Conservation (phyloP, 2,888 invertebrate species). For the Cephus rjabovi region DNA sequence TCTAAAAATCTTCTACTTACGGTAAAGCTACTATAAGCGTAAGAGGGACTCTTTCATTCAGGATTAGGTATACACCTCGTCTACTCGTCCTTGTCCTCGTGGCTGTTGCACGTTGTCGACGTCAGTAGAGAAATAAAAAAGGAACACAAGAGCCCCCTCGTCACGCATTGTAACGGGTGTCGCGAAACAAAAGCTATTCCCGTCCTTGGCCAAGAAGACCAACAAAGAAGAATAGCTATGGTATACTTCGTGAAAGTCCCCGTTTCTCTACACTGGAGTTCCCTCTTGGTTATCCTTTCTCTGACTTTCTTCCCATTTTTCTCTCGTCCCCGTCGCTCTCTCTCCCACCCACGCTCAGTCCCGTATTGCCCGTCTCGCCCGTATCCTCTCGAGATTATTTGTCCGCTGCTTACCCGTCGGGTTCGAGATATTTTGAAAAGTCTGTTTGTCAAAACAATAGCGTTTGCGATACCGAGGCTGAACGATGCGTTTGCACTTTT, state of each 20-base stretch:
- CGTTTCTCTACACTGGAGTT: not conserved
- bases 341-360: not conserved
- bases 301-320: not conserved
- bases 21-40: not conserved
- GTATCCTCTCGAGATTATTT: not conserved
- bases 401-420: not conserved
- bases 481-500: not conserved
- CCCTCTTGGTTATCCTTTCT: not conserved
- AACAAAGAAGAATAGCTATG: not conserved
- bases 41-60: not conserved
- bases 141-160: not conserved
- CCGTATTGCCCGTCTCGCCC: not conserved
- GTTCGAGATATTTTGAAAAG: not conserved
- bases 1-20: not conserved
- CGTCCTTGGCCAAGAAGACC: not conserved
- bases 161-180: not conserved
- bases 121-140: not conserved
- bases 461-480: not conserved
- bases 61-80: not conserved
- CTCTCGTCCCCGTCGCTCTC: not conserved
- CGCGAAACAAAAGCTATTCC: not conserved
- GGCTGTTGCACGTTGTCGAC: not conserved
- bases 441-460: not conserved
- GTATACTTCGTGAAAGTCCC: not conserved
- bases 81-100: not conserved